Percentiles rank a stretch among this genome's conserved stretches.
phyloP scores from a whole-genome alignment of 2,797 vertebrate species.

The Fistularia tabacaria region DNA sequence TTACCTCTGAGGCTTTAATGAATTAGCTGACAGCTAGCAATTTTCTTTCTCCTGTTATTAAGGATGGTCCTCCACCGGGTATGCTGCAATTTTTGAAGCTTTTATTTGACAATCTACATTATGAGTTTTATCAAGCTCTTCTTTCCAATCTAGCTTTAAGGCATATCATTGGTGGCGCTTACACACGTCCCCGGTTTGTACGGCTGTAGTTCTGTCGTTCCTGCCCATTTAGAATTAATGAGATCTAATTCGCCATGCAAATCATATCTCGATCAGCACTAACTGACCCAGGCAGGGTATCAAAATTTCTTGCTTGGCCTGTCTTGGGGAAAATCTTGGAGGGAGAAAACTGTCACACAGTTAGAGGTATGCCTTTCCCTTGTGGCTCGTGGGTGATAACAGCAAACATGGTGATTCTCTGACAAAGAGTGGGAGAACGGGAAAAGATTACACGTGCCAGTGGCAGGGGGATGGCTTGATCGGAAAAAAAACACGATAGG shows the following conservation, averaged over 20 bases:
- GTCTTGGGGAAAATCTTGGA: constrained; percentile 19
- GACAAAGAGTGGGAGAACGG: constrained; percentile 68
- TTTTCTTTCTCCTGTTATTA: too few relatives aligned
- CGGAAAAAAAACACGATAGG: constrained; percentile 35
- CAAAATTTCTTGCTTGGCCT: constrained; percentile 19
- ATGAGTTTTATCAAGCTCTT: constrained; percentile 22
- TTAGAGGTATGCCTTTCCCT: constrained; percentile 18
- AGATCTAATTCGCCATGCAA: constrained; percentile 48
- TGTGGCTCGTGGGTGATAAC: constrained; percentile 45
- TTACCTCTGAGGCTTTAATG: too few relatives aligned
- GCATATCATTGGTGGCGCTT: constrained; percentile 32
- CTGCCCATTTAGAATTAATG: constrained; percentile 39
- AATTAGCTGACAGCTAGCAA: too few relatives aligned
- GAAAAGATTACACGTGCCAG: constrained; percentile 72
- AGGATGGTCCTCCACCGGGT: constrained; percentile 5
- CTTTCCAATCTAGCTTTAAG: constrained; percentile 33
- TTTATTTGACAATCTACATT: constrained; percentile 1
- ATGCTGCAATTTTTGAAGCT: constrained; percentile 2
- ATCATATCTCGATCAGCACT: constrained; percentile 50
- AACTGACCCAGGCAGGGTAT: constrained; percentile 34
- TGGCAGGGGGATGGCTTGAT: constrained; percentile 40
- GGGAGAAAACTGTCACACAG: constrained; percentile 50
- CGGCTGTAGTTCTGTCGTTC: constrained; percentile 19
- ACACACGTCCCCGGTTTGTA: constrained; percentile 29
- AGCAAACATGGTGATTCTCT: constrained; percentile 43